Conservation (phyloP, 2,797 vertebrate genomes). For the Sebastes trivittatus region DNA sequence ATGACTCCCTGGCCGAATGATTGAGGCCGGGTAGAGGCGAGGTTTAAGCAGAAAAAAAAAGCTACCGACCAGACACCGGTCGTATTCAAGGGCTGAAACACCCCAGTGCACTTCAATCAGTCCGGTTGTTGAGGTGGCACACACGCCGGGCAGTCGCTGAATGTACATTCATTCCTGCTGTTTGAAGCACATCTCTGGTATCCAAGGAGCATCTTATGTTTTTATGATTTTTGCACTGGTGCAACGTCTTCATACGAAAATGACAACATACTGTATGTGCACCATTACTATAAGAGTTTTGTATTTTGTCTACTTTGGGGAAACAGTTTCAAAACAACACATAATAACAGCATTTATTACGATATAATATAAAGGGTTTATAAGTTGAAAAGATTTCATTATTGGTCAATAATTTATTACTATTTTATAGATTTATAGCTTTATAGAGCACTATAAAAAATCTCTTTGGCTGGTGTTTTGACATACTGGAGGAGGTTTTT, state of each 20-base stretch:
- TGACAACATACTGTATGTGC: not conserved
- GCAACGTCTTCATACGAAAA: not conserved
- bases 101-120: constrained; percentile 80
- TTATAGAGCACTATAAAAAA: not conserved
- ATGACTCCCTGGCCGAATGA: constrained; percentile 70
- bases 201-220: constrained; percentile 16
- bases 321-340: not conserved
- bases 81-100: constrained; percentile 70
- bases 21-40: constrained; percentile 58
- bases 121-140: constrained; percentile 60
- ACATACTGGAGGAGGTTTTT: not conserved
- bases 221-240: not conserved
- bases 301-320: not conserved
- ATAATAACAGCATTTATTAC: not conserved
- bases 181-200: constrained; percentile 45
- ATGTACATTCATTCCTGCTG: constrained; percentile 59
- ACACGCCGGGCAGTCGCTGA: constrained; percentile 35
- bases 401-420: not conserved
- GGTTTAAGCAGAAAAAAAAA: constrained; percentile 64
- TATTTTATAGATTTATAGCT: not conserved
- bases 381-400: not conserved
- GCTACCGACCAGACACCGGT: constrained; percentile 45
- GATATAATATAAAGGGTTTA: not conserved
- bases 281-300: not conserved
- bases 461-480: not conserved